Base-by-base conservation (phyloP, 2,888 invertebrate genomes). In the Cerceris rybyensis region DNA sequence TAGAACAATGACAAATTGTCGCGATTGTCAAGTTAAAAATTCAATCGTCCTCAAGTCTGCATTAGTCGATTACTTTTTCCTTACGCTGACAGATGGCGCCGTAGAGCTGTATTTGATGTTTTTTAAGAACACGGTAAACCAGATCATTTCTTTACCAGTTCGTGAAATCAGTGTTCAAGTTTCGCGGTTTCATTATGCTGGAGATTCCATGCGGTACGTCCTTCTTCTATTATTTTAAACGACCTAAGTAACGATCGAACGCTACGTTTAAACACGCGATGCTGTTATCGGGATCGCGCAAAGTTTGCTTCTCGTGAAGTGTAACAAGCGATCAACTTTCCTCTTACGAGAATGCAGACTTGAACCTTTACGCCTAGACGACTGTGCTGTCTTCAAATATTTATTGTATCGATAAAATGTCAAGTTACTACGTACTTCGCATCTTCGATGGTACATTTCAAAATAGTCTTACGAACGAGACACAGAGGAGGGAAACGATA, bases 401-500 rank as follows among this genome's bases (percentile, higher is more conserved):
- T 61, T 69, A 55, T 50, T 61, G 17, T 61, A 50, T 69, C 54
- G 61, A 69, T 52, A 69, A 61, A 67, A 49, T 16, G 59, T 67
- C 16, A n/a, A 50, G 58, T 70, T 64, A 9, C 28, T 28, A 28
- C 28, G 14, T 64, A 64, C 28, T 50, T 41, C 52, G 42, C 43
- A n/a, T 54, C 49, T n/a, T 61, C 50, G 66, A n/a, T 50, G 28
- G 6, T 55, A 63, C 43, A 7, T 13, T 41, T 58, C 28, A 16
- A 17, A 52, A 71, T 5, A 6, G 16, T 46, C 46, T 13, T 9
- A 4, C 17, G 17, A 41, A 6, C 0, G 52, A 7, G 16, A 16
- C 11, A 16, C 55, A 59, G 17, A 16, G 16, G 43, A 65, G 28
- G 13, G 42, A 55, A 42, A 67, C 75, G 57, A 64, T 57, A 49